These are phyloP conservation scores for Formicarius rufipectus DNA, from an alignment of 2,113 vertebrate species.

Conservation along the genomic window DNA sequence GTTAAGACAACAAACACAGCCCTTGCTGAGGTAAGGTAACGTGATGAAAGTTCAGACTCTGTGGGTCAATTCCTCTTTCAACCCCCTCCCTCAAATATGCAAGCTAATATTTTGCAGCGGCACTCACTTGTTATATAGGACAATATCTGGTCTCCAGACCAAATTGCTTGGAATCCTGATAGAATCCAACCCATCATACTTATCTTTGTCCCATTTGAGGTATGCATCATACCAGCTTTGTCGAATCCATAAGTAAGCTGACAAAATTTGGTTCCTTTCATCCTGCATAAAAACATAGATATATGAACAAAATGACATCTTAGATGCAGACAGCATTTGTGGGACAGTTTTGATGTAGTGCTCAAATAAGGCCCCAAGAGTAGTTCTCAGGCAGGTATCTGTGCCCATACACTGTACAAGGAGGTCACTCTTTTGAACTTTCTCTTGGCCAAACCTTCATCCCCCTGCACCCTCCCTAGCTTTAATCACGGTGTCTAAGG, in stretches of 20 bases:
- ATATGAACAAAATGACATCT: not conserved
- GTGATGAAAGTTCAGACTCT: not conserved
- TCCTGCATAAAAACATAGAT: constrained; percentile 75
- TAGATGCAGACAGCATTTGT: not conserved
- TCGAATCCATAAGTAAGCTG: constrained; percentile 94
- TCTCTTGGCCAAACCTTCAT: not conserved
- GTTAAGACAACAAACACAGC: not conserved
- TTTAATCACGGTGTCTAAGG: not conserved
- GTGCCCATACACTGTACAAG: too few relatives aligned
- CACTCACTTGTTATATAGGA: constrained; percentile 96
- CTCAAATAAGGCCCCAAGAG: not conserved
- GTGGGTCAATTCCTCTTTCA: not conserved
- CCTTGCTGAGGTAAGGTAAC: not conserved
- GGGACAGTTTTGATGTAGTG: not conserved
- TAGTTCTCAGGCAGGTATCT: not conserved
- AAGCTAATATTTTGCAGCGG: not conserved
- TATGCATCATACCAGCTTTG: constrained; percentile 92
- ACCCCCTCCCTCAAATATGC: not conserved
- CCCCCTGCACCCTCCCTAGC: not conserved
- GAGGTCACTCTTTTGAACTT: not conserved
- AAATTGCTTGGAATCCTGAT: constrained; percentile 93
- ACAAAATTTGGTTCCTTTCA: constrained; percentile 95
- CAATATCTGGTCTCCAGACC: constrained; percentile 97
- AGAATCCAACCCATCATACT: constrained; percentile 92
- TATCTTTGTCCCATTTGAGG: constrained; percentile 91